Evolutionary conservation across 2,888 invertebrate genomes (phyloP), one percentile per base, ranked within the genome.

Genomic region (Subacronicta megacephala): DNA sequence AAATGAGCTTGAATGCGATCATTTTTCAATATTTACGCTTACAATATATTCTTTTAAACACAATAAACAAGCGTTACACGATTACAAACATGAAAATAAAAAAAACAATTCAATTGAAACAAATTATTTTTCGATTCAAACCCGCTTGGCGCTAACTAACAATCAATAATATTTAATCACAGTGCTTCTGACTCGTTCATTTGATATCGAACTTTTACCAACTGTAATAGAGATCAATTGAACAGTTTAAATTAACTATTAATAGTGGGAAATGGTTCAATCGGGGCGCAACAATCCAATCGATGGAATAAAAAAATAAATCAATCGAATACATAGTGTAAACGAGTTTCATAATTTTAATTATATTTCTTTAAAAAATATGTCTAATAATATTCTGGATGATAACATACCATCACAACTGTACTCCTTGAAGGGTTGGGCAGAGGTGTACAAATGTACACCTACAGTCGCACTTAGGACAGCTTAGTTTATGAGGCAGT

Each of bases 161-260:
- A 88, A 89, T 90, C 90, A 87, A 88, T 88, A 85, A 90, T 87
- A 90, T 91, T 89, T 87, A 85, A 92, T 92, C 87, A 86, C 82
- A 71, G 76, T 75, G 78, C 67, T 68, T 75, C 73, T 71, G 75
- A 70, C 78, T 75, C 80, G 81, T 72, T 85, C 84, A 89, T 90
- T 86, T 82, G 82, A 89, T 92, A 92, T 90, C 85, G 82, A 81
- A 88, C 80, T 90, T 90, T 90, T 91, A 90, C 85, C 87, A 88
- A 89, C 80, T 84, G 88, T 91, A 92, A 93, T 93, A 81, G 90
- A 91, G 87, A 89, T 88, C 93, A 92, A 93, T 93, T 93, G 93
- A 89, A 83, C 87, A 77, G 83, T 90, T 90, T 92, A 87, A 91
- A 92, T 93, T 90, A 90, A 90, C 87, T 85, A 87, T 90, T 90